Conservation (phyloP, 2,113 vertebrate species). For the Diglossa brunneiventris region DNA sequence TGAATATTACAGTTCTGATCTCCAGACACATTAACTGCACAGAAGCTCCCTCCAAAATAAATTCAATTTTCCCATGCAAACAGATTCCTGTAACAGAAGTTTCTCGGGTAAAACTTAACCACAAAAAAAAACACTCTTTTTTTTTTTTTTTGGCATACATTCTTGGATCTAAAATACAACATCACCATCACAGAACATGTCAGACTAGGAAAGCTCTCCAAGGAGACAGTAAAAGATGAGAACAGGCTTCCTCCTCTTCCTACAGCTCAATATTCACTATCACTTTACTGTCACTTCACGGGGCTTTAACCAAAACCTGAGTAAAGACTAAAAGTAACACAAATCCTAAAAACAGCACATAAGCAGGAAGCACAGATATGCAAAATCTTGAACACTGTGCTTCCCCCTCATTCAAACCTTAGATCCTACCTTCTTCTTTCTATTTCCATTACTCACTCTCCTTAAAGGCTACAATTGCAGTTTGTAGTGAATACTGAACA, state of each 20-base stretch:
- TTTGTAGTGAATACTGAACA: not conserved
- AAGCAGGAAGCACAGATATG: not conserved
- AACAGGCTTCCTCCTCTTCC: not conserved
- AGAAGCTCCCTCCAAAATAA: not conserved
- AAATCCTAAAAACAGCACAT: not conserved
- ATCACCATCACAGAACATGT: not conserved
- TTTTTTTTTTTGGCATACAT: not conserved
- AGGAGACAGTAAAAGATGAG: not conserved
- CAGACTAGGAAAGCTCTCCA: slow-evolving; percentile 11
- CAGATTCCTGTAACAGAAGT: not conserved
- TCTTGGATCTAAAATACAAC: not conserved
- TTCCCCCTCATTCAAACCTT: not conserved
- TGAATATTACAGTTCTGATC: not conserved
- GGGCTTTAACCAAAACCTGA: not conserved
- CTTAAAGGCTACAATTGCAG: not conserved
- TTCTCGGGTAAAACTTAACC: not conserved
- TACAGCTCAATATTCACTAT: not conserved
- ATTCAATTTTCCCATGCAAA: not conserved
- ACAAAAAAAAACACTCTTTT: not conserved
- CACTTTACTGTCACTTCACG: not conserved
- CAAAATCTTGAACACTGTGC: not conserved
- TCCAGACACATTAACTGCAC: not conserved
- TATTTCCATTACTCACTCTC: not conserved
- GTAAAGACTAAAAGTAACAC: slow-evolving; percentile 2
- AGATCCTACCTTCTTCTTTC: not conserved